These are phyloP conservation scores for Channa striata DNA, from an alignment of 2,797 vertebrate species.

Conservation along the genomic window DNA sequence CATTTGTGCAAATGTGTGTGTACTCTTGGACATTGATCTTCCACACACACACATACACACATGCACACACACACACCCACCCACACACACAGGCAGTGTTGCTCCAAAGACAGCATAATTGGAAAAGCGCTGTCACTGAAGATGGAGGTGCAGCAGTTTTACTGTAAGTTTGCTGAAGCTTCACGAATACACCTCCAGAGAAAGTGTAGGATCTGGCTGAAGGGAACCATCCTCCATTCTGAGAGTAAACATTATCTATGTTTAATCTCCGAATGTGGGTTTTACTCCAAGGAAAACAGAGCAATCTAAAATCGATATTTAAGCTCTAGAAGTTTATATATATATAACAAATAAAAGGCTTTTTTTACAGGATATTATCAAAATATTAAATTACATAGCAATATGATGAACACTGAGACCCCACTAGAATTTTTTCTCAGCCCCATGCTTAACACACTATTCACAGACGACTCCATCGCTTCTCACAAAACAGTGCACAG, in stretches of 20 bases:
- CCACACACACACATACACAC: slow-evolving; percentile 19
- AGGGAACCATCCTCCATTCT: slow-evolving; percentile 30
- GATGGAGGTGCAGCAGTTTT: slow-evolving; percentile 57
- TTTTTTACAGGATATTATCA: slow-evolving; percentile 15
- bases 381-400: neutral
- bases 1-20: slow-evolving; percentile 11
- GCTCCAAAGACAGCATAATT: slow-evolving; percentile 59
- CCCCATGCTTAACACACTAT: too few species aligned
- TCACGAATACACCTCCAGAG: slow-evolving; percentile 11
- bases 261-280: too few species aligned
- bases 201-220: slow-evolving; percentile 23
- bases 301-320: slow-evolving; percentile 24
- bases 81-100: slow-evolving; percentile 36
- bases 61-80: slow-evolving; percentile 21
- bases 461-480: too few species aligned
- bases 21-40: slow-evolving; percentile 1
- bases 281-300: slow-evolving; percentile 31
- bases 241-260: slow-evolving; percentile 38
- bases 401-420: too few species aligned
- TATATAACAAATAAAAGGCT: slow-evolving; percentile 26
- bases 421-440: too few species aligned
- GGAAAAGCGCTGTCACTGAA: slow-evolving; percentile 57
- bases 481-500: too few species aligned
- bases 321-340: slow-evolving; percentile 35
- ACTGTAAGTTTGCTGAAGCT: slow-evolving; percentile 34